phyloP scores from a whole-genome alignment of 2,797 vertebrate genomes.

The Picus viridis region DNA sequence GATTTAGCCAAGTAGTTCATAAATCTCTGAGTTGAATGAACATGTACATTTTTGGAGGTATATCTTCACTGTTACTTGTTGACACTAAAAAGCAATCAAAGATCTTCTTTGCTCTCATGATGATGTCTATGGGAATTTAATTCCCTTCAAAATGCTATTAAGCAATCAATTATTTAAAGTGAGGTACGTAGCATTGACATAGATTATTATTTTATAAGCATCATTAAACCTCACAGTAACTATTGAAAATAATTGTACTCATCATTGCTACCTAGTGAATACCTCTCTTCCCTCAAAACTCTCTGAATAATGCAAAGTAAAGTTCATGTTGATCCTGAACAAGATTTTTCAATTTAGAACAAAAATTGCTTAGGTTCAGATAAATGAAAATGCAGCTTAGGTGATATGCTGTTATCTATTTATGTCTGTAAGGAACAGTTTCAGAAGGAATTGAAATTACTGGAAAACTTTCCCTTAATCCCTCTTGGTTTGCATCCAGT shows the following conservation, averaged over 20 bases:
- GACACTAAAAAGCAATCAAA: slow-evolving; percentile 17
- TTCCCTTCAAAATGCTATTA: slow-evolving; percentile 36
- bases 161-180: slow-evolving; percentile 51
- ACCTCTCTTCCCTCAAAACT: background rate
- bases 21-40: background rate
- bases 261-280: background rate
- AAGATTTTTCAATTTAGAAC: background rate
- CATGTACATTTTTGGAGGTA: background rate
- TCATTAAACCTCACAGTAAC: background rate
- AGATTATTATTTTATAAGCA: slow-evolving; percentile 24
- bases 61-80: background rate
- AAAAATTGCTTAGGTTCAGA: background rate
- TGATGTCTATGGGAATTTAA: background rate
- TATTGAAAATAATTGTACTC: background rate
- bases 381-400: background rate
- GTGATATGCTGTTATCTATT: background rate
- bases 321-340: background rate
- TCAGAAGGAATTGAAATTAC: background rate
- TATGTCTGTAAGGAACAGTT: background rate
- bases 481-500: background rate
- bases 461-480: background rate
- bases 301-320: background rate
- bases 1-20: background rate
- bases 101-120: background rate
- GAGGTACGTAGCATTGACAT: background rate